Conservation (phyloP, 2,888 invertebrate species). For the Syrphus vitripennis region DNA sequence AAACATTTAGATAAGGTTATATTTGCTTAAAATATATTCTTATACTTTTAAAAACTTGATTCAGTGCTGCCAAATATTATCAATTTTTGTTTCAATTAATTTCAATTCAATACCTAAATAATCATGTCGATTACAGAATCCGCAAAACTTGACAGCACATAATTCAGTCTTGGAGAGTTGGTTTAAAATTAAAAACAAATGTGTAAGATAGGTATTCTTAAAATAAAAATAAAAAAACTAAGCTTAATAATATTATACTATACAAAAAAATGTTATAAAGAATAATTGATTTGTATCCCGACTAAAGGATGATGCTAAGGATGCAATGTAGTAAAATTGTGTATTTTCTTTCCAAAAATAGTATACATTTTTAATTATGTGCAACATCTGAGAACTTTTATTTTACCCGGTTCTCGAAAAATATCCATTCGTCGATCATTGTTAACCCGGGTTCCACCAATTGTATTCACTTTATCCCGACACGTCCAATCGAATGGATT, state of each 20-base stretch:
- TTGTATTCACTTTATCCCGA: slow-evolving; percentile 81
- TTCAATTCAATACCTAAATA: no score
- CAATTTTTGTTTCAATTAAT: background rate
- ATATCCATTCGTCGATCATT: slow-evolving; percentile 81
- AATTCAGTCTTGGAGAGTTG: background rate
- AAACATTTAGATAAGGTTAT: background rate
- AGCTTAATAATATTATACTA: background rate
- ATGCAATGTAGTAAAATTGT: slow-evolving; percentile 14
- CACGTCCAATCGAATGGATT: slow-evolving; percentile 90
- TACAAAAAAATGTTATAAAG: slow-evolving; percentile 26
- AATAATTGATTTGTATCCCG: slow-evolving; percentile 26
- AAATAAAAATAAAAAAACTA: slow-evolving; percentile 13
- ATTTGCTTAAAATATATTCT: slow-evolving; percentile 7
- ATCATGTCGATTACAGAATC: no score
- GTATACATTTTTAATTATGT: slow-evolving; percentile 77
- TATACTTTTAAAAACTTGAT: background rate
- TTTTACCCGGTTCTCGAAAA: slow-evolving; percentile 81
- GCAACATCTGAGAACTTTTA: slow-evolving; percentile 80
- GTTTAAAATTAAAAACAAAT: background rate
- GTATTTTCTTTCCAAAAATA: slow-evolving; percentile 18
- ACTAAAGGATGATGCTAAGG: slow-evolving; percentile 67
- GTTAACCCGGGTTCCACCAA: slow-evolving; percentile 80
- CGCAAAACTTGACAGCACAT: background rate
- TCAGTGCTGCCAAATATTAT: slow-evolving; percentile 9
- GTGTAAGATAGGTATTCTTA: slow-evolving; percentile 21